Evolutionary conservation across 2,888 invertebrate genomes (phyloP).

Genomic region (Tigriopus californicus): DNA sequence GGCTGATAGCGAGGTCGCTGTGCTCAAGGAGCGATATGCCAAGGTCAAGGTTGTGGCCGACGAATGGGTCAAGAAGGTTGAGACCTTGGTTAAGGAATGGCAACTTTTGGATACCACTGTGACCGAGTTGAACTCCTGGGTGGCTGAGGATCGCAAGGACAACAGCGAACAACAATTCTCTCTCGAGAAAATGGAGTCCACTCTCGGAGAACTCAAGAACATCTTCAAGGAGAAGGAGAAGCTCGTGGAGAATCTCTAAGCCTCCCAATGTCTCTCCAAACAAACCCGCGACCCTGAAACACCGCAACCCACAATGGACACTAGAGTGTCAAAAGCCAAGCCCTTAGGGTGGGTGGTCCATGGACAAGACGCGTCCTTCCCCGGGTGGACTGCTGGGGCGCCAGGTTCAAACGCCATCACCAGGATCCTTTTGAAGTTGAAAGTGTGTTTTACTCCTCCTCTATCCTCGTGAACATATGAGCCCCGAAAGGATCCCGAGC

Average conservation of each 20-base stretch:
- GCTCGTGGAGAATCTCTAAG: constrained; percentile 16
- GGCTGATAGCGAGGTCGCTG: constrained; percentile 18
- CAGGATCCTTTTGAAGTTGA: too few species aligned
- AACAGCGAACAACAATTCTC: constrained; percentile 10
- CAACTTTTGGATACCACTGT: constrained; percentile 15
- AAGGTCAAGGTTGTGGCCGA: constrained; percentile 18
- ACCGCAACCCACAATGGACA: too few species aligned
- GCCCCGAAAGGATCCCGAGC: too few species aligned
- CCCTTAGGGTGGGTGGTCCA: too few species aligned
- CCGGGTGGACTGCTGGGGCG: too few species aligned
- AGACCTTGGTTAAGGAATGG: constrained; percentile 17
- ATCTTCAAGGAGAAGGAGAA: constrained; percentile 17
- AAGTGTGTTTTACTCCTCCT: too few species aligned
- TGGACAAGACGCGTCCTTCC: too few species aligned
- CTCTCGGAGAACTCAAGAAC: constrained; percentile 17
- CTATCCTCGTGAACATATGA: too few species aligned
- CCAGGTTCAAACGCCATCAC: too few species aligned
- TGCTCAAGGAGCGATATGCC: constrained; percentile 17
- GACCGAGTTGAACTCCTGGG: constrained; percentile 17
- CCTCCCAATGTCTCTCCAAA: not conserved
- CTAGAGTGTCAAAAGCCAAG: too few species aligned
- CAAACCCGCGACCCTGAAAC: too few species aligned
- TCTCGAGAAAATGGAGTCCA: constrained; percentile 16
- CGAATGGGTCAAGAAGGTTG: constrained; percentile 19
- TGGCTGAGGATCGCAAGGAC: constrained; percentile 13